Evolutionary conservation across 1,140 invertebrate species (phyloP), one percentile per base, ranked within the genome.

Genomic region (Zophobas atratus): DNA sequence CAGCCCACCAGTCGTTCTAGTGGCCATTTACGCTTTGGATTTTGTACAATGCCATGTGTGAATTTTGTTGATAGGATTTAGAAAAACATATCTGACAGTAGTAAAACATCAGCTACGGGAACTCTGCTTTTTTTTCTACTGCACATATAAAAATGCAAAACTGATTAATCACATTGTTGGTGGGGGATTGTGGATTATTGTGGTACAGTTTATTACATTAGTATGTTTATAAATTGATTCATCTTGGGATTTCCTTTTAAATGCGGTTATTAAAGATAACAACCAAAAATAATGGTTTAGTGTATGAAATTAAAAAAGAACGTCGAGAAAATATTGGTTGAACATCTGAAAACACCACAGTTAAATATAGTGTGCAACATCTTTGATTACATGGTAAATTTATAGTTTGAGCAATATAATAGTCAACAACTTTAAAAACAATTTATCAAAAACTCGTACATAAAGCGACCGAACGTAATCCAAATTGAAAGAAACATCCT

Each of bases 111-210:
- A 73, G 70, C 55, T 53, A 39, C 20, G n/a, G 71, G 71, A 51
- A 73, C 51, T 49, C 20, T 43, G n/a, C 32, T 73, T 35, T 38
- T 38, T 43, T 73, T 56, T 46, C 67, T 70, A 70, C 55, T 39
- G 41, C 71, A 56, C 63, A 77, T 77, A 77, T 77, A 77, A 70
- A 77, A 77, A 77, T 77, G 63, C 63, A 70, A 70, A 77, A 70
- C 75, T 70, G 63, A 77, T 77, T 56, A 53, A 73, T 73, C 71
- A 73, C 71, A 73, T 8, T 73, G 43, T 43, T 73, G 48, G 55
- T 53, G 71, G 51, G 49, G 60, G 60, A 46, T 67, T 67, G 60
- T 67, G 60, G 60, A 43, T 67, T 46, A 32, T 32, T 67, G 20
- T 51, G 20, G n/a, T 20, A 51, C 20, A n/a, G 6, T 51, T 20